These are phyloP conservation scores for Sminthurinus aureus DNA, from an alignment of 2,888 invertebrate genomes.

Conservation along the genomic window DNA sequence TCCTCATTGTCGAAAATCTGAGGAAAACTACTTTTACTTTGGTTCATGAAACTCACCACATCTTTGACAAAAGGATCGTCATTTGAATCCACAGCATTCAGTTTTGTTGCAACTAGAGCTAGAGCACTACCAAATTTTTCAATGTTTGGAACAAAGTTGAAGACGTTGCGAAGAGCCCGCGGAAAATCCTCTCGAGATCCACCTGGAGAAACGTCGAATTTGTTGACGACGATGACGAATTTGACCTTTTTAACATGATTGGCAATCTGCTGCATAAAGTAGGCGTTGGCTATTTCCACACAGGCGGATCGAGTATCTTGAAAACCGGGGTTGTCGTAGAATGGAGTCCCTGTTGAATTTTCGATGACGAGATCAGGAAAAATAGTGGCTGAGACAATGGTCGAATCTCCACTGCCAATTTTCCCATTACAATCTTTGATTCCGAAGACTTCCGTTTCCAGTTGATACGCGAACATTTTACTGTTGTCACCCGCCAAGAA, in stretches of 20 bases:
- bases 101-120: background rate
- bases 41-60: background rate
- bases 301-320: background rate
- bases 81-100: background rate
- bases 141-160: background rate
- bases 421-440: constrained; percentile 11
- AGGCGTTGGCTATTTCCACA: constrained; percentile 9
- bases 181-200: background rate
- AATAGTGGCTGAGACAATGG: background rate
- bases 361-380: constrained; percentile 7
- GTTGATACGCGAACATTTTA: background rate
- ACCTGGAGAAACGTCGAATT: background rate
- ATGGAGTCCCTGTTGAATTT: background rate
- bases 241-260: background rate
- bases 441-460: background rate
- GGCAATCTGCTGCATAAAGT: constrained; percentile 10
- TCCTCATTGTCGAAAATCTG: background rate
- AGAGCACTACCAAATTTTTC: background rate
- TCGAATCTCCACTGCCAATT: background rate
- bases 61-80: background rate
- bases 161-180: background rate
- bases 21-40: background rate
- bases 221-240: background rate
- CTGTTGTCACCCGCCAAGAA: constrained; percentile 1
- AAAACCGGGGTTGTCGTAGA: constrained; percentile 21